phyloP scores from a whole-genome alignment of 2,888 invertebrate species.

The Argyresthia albistria region DNA sequence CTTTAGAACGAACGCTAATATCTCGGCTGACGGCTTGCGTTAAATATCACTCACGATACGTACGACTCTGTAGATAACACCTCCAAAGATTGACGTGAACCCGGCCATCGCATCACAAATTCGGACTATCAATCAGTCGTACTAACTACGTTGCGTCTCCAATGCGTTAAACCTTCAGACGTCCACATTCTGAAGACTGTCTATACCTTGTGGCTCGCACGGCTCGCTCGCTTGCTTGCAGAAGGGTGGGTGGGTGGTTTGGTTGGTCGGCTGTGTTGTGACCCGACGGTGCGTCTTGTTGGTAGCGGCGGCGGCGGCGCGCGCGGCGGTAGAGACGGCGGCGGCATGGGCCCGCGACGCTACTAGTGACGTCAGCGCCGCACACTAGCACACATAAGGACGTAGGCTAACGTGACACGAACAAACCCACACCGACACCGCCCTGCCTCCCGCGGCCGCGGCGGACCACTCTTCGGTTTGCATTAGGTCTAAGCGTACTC shows the following conservation, averaged over 20 bases:
- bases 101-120: too few species aligned
- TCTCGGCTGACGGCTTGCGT: too few species aligned
- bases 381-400: slow-evolving; percentile 16
- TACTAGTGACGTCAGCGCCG: slow-evolving; percentile 33
- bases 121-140: too few species aligned
- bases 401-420: slow-evolving; percentile 18
- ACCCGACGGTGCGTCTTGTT: slow-evolving; percentile 1
- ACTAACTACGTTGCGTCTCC: too few species aligned
- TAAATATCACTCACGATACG: too few species aligned
- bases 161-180: too few species aligned
- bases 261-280: neutral
- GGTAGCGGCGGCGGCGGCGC: slow-evolving; percentile 30
- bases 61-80: too few species aligned
- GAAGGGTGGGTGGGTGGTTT: neutral
- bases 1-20: too few species aligned
- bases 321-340: slow-evolving; percentile 36
- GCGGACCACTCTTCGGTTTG: neutral
- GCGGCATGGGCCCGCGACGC: slow-evolving; percentile 54
- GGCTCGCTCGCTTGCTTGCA: neutral
- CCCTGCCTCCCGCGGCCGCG: neutral
- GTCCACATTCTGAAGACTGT: too few species aligned
- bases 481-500: neutral
- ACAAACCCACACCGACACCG: slow-evolving; percentile 11
- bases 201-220: neutral
- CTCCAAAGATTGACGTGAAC: too few species aligned